Evolutionary conservation across 2,888 invertebrate species (phyloP), one percentile per base, ranked within the genome.

Genomic region (Pollenia labialis): DNA sequence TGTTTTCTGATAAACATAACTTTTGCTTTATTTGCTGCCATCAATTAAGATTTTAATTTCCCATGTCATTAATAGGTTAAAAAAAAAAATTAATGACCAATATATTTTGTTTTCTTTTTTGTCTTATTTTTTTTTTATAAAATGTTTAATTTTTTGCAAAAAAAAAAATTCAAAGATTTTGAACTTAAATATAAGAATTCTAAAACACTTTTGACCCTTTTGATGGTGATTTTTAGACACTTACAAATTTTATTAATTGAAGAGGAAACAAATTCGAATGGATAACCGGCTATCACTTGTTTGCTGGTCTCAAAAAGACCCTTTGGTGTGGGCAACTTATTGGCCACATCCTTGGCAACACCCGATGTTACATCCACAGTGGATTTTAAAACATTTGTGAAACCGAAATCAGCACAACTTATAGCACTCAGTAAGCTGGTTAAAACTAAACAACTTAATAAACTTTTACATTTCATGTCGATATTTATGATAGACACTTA

Each of bases 261-360:
- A 6, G 84, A 83, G 7, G 92, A 91, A 2, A 90, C 91, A 85
- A 91, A 89, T 62, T 93, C 92, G 50, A 93, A 91, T 12, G 93
- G 93, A 88, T 92, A 92, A 7, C 93, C 93, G 48, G 90, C 92
- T n/a, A 93, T 54, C 0, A 92, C n/a, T 64, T 93, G 91, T 74
- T 93, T 93, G 62, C 92, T 89, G 1, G 89, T 76, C 16, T 92
- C 91, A 42, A 92, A 90, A 3, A 93, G 75, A 3, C 88, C 89
- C 44, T 90, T 81, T 1, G 92, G 91, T 0, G 91, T 89, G 16
- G 92, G 92, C 86, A 92, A 56, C 14, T 89, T 42, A 58, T 89
- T 90, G 4, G 83, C 85, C 16, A 87, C 87, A 52, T 88, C 88
- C 18, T 90, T 89, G 9, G 88, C 89, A 0, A 92, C 82, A 18